phyloP scores from a whole-genome alignment of 2,113 vertebrate species.

The Eonycteris spelaea region DNA sequence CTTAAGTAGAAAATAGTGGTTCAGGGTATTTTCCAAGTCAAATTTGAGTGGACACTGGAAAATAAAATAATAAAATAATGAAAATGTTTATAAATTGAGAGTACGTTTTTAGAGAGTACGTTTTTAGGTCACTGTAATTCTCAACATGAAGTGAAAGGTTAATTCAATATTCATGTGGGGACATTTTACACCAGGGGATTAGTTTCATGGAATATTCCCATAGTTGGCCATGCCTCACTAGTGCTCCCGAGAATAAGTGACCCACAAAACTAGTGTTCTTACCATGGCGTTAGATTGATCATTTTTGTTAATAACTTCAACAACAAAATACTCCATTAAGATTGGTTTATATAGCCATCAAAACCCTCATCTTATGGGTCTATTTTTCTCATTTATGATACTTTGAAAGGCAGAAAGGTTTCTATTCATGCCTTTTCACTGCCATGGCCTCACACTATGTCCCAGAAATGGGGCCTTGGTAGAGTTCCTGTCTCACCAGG shows the following conservation, averaged over 20 bases:
- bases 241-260: background rate
- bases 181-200: background rate
- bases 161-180: fast-evolving
- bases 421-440: background rate
- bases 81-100: background rate
- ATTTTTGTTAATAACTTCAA: background rate
- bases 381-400: background rate
- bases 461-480: fast-evolving
- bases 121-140: background rate
- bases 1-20: background rate
- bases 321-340: background rate
- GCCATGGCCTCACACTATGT: fast-evolving
- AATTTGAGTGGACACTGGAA: background rate
- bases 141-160: background rate
- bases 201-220: fast-evolving
- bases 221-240: fast-evolving
- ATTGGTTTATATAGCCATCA: fast-evolving
- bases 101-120: background rate
- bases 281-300: fast-evolving
- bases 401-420: background rate
- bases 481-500: background rate
- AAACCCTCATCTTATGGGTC: background rate
- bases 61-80: background rate
- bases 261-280: background rate
- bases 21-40: background rate